Evolutionary conservation across 2,888 invertebrate species (phyloP).

Genomic region (Tineola bisselliella): DNA sequence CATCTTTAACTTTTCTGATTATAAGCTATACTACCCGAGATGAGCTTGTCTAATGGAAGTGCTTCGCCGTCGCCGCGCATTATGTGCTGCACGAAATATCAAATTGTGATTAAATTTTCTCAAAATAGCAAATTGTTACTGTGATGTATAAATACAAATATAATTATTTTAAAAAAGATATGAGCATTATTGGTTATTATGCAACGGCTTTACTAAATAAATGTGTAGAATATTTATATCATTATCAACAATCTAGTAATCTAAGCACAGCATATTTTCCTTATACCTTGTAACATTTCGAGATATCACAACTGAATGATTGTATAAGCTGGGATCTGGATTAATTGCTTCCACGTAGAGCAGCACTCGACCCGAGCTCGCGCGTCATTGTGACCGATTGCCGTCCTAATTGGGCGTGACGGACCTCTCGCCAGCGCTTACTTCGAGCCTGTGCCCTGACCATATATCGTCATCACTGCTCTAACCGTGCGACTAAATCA

Average conservation of each 20-base stretch:
- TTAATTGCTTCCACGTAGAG: slow-evolving; percentile 41
- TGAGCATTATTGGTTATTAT: neutral
- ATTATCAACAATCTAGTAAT: neutral
- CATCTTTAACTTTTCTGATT: slow-evolving; percentile 27
- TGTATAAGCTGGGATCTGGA: slow-evolving; percentile 24
- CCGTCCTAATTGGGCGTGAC: slow-evolving; percentile 40
- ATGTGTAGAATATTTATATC: neutral
- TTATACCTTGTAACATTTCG: neutral
- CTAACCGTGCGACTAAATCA: slow-evolving; percentile 3
- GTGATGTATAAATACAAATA: neutral
- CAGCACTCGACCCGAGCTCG: slow-evolving; percentile 27
- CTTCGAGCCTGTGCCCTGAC: neutral
- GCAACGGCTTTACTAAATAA: neutral
- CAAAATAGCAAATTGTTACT: neutral
- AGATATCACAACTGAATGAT: neutral
- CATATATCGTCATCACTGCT: neutral
- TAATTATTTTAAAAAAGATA: too few species aligned
- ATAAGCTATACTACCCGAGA: neutral
- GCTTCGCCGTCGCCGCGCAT: neutral
- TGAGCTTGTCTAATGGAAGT: slow-evolving; percentile 9
- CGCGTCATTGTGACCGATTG: slow-evolving; percentile 52
- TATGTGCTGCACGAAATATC: neutral
- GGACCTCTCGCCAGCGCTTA: neutral
- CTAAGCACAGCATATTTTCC: neutral
- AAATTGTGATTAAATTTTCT: neutral